Percentiles rank a stretch among this genome's conserved stretches.
phyloP scores from a whole-genome alignment of 2,113 vertebrate genomes.

The Thryonomys swinderianus region DNA sequence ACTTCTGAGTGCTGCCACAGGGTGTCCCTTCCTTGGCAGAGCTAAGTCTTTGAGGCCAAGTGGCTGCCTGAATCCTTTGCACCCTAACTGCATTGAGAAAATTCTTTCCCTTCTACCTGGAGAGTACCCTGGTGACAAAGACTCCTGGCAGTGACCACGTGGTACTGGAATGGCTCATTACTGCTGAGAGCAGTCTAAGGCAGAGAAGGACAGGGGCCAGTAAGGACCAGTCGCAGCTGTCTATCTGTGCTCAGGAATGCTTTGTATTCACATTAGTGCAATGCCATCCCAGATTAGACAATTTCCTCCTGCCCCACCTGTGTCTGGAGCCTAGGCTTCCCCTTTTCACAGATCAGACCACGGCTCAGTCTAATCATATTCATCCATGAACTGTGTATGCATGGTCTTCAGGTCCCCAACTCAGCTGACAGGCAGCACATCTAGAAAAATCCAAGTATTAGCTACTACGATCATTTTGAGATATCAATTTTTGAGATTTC shows the following conservation, averaged over 20 bases:
- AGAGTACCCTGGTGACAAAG: accelerated
- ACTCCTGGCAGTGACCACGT: background rate
- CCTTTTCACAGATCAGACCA: background rate
- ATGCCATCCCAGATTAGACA: background rate
- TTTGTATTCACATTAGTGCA: accelerated
- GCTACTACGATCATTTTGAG: background rate
- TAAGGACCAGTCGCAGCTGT: background rate
- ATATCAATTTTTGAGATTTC: background rate
- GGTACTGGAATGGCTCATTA: background rate
- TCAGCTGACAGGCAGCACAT: no score
- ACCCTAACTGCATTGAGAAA: background rate
- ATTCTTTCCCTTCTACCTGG: background rate
- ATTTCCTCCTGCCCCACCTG: background rate
- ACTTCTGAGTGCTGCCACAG: accelerated
- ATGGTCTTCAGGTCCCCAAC: background rate
- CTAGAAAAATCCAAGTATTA: background rate
- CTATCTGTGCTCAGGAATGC: no score
- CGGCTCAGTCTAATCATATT: background rate
- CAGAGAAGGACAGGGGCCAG: background rate
- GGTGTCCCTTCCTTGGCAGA: background rate
- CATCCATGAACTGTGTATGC: accelerated
- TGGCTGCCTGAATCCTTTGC: background rate
- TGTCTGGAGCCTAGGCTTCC: background rate
- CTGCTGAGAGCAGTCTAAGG: background rate
- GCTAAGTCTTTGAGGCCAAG: background rate